Evolutionary conservation across 2,113 vertebrate genomes (phyloP).

Genomic region (Oxyura jamaicensis): DNA sequence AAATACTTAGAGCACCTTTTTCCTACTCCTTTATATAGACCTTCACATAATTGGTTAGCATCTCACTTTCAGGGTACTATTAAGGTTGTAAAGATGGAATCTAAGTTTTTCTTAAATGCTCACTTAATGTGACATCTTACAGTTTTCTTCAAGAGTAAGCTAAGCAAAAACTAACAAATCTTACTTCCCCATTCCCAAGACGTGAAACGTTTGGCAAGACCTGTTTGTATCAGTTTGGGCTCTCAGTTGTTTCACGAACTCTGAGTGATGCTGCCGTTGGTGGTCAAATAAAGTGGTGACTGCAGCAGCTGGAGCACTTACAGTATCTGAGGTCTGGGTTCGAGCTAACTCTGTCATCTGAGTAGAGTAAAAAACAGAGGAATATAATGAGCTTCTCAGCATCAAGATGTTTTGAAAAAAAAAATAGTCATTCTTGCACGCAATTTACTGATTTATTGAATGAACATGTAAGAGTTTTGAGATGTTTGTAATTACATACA

Average conservation of each 20-base stretch:
- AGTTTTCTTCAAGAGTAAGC: not conserved
- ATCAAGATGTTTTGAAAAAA: not conserved
- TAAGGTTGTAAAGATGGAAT: not conserved
- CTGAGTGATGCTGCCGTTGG: constrained; percentile 69
- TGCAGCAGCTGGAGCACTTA: constrained; percentile 68
- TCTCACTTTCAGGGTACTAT: not conserved
- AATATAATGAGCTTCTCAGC: not conserved
- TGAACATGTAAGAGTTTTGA: not conserved
- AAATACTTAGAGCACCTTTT: not conserved
- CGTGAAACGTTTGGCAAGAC: constrained; percentile 58
- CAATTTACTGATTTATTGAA: not conserved
- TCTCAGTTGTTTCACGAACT: constrained; percentile 73
- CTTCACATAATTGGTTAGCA: not conserved
- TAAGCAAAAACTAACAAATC: not conserved
- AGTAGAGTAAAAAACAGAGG: not conserved
- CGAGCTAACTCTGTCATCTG: constrained; percentile 88
- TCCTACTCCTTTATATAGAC: not conserved
- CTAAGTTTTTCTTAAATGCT: not conserved
- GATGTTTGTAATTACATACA: not conserved
- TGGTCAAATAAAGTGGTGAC: constrained; percentile 73
- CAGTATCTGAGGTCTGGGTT: constrained; percentile 75
- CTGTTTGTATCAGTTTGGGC: constrained; percentile 78
- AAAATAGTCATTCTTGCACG: not conserved
- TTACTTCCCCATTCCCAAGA: not conserved
- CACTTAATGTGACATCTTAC: not conserved